A percentile compares a stretch with the other conserved stretches of the same genome.
phyloP scores from a whole-genome alignment of 2,113 vertebrate genomes.

The Cololabis saira region DNA sequence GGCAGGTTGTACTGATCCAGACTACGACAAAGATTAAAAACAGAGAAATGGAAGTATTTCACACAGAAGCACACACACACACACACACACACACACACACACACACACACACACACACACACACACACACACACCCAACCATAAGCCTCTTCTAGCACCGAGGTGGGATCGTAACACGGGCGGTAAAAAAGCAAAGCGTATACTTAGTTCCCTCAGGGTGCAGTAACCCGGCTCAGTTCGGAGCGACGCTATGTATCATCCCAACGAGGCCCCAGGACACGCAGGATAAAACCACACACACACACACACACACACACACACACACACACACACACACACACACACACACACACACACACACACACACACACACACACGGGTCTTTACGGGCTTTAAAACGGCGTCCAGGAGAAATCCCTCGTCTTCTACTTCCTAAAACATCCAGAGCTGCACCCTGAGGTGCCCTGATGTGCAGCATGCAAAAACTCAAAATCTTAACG shows the following conservation, averaged over 20 bases:
- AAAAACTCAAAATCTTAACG: too few relatives aligned
- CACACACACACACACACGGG: background rate
- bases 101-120: background rate
- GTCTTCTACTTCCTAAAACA: background rate
- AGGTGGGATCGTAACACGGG: constrained; percentile 29
- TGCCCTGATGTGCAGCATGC: background rate
- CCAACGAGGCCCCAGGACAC: constrained; percentile 50
- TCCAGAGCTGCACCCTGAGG: background rate
- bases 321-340: constrained; percentile 6
- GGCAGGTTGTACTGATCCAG: too few relatives aligned
- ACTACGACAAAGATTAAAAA: background rate
- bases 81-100: background rate
- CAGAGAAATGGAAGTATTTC: background rate
- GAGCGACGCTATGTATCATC: constrained; percentile 42
- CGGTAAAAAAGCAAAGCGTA: constrained; percentile 48
- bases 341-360: constrained; percentile 13
- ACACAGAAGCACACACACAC: background rate
- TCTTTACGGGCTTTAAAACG: constrained; percentile 17
- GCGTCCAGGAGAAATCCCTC: background rate
- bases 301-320: constrained; percentile 13
- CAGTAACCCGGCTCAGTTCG: constrained; percentile 36
- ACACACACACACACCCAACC: background rate
- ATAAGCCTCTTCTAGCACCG: constrained; percentile 15
- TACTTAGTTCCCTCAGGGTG: constrained; percentile 34
- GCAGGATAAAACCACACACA: constrained; percentile 46